phyloP scores from a whole-genome alignment of 1,140 invertebrate species.

The Tetragonula clypearis region DNA sequence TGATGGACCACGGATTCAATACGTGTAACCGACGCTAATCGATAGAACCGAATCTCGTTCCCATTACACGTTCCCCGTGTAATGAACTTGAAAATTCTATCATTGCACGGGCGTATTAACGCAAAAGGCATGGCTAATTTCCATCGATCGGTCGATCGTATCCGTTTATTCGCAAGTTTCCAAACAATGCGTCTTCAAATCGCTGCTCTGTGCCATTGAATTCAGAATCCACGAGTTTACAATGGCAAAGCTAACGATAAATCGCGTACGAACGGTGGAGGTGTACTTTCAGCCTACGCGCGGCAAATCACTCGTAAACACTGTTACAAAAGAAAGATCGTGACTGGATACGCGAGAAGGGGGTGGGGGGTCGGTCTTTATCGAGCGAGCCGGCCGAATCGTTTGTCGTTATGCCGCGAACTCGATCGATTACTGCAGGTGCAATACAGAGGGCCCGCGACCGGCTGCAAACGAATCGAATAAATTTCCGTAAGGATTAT shows the following conservation, averaged over 20 bases:
- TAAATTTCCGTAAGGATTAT: slow-evolving; percentile 60
- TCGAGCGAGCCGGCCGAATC: slow-evolving; percentile 4
- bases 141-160: too few species aligned
- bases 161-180: background rate
- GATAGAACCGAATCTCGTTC: background rate
- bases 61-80: background rate
- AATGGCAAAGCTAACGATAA: slow-evolving; percentile 1
- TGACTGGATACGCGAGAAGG: background rate
- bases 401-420: slow-evolving; percentile 34
- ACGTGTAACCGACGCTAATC: background rate
- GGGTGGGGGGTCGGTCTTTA: background rate
- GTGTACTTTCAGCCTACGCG: too few species aligned
- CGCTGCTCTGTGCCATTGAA: background rate
- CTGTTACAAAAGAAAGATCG: background rate
- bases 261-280: too few species aligned
- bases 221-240: background rate
- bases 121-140: background rate
- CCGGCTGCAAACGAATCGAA: slow-evolving; percentile 45
- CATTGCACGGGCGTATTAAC: background rate
- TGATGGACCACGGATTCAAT: background rate
- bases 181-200: background rate
- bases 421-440: slow-evolving; percentile 11
- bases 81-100: background rate
- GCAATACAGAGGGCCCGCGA: slow-evolving; percentile 1
- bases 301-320: background rate